Conservation (phyloP, 2,888 invertebrate species). For the Smittia sp. region DNA sequence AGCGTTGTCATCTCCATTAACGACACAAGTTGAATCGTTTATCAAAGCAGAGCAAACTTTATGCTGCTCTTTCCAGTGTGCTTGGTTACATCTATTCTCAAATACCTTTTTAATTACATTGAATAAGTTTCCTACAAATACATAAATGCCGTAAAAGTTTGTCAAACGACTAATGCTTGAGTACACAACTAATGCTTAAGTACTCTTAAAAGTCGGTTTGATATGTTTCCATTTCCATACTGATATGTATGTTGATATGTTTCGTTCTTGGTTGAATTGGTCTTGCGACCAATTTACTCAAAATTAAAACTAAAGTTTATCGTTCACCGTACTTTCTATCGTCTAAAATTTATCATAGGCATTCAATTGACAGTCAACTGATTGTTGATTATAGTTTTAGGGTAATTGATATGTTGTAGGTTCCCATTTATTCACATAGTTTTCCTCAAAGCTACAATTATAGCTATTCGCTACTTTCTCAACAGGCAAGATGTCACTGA, state of each 20-base stretch:
- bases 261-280: conserved; percentile 31
- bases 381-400: too few species aligned
- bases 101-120: too few species aligned
- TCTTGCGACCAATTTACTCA: too few species aligned
- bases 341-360: conserved; percentile 26
- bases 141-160: too few species aligned
- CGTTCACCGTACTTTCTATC: background rate
- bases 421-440: background rate
- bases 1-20: too few species aligned
- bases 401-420: conserved; percentile 39
- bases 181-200: too few species aligned
- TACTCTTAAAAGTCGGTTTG: conserved; percentile 13
- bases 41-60: too few species aligned
- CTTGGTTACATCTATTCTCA: too few species aligned
- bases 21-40: too few species aligned
- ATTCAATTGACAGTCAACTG: conserved; percentile 38
- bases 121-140: too few species aligned
- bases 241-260: conserved; percentile 40
- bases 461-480: conserved; percentile 1
- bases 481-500: conserved; percentile 40
- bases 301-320: background rate
- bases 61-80: too few species aligned
- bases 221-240: conserved; percentile 27
- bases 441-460: background rate
- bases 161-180: too few species aligned